These are phyloP conservation scores for Spongilla lacustris DNA, from an alignment of 37 sponge, comb jelly and placozoan species.

Conservation along the genomic window DNA sequence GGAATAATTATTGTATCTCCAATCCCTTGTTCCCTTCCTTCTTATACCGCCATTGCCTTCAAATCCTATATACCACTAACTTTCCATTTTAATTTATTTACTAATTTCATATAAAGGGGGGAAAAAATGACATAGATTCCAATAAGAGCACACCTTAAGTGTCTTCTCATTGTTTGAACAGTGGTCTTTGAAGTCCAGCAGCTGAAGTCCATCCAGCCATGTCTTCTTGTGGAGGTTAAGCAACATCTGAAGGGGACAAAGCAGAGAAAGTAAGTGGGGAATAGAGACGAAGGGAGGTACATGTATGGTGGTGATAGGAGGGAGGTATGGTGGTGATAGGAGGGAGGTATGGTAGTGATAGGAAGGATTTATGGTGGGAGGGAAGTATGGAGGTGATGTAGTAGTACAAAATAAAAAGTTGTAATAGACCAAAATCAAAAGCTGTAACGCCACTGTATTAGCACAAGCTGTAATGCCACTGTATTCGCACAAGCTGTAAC, in stretches of 20 bases:
- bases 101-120: too few species aligned
- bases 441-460: too few species aligned
- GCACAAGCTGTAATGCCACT: too few species aligned
- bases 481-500: too few species aligned
- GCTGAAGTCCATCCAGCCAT: slow-evolving; percentile 94
- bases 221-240: slow-evolving; percentile 96
- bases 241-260: slow-evolving; percentile 78
- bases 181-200: slow-evolving; percentile 90
- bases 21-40: too few species aligned
- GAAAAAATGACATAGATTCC: neutral
- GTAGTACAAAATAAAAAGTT: too few species aligned
- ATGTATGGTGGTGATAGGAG: neutral
- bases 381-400: slow-evolving; percentile 6
- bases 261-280: too few species aligned
- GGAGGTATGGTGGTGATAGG: neutral
- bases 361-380: neutral
- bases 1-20: too few species aligned
- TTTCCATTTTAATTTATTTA: too few species aligned
- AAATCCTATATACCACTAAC: neutral
- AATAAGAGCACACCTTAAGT: slow-evolving; percentile 50
- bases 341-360: neutral
- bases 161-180: slow-evolving; percentile 79
- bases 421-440: too few species aligned
- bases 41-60: too few species aligned
- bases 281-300: neutral